Evolutionary conservation across 2,888 invertebrate genomes (phyloP).

Genomic region (Chymomyza caudatula): DNA sequence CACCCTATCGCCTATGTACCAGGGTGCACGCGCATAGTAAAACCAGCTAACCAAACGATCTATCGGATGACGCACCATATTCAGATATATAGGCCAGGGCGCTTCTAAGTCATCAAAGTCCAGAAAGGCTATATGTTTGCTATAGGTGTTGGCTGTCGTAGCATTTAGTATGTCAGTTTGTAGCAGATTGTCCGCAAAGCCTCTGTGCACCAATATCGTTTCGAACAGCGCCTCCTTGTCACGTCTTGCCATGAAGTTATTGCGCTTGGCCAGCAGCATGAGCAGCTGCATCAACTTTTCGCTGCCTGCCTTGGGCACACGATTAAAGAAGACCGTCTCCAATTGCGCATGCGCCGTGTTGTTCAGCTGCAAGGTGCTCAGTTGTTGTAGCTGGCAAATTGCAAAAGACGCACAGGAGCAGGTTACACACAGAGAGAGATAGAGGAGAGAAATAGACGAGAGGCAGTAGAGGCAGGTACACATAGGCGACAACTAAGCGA

Average conservation of each 20-base stretch:
- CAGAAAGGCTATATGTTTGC: constrained; percentile 92
- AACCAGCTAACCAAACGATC: constrained; percentile 94
- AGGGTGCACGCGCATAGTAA: constrained; percentile 91
- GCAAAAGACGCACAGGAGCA: constrained; percentile 51
- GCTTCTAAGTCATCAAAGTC: constrained; percentile 87
- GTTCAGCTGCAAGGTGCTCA: constrained; percentile 58
- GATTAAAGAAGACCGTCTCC: constrained; percentile 90
- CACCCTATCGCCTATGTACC: constrained; percentile 90
- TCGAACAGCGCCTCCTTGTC: constrained; percentile 85
- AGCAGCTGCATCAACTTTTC: constrained; percentile 92
- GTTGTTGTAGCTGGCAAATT: constrained; percentile 55
- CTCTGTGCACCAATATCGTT: constrained; percentile 80
- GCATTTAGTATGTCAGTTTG: constrained; percentile 86
- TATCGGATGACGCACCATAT: constrained; percentile 91
- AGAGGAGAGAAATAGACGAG: background rate
- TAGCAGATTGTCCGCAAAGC: constrained; percentile 86
- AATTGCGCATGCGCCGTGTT: constrained; percentile 76
- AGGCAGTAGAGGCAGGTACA: background rate
- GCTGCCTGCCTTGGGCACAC: constrained; percentile 93
- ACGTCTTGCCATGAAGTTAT: constrained; percentile 86
- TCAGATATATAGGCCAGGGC: constrained; percentile 91
- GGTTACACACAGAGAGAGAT: background rate
- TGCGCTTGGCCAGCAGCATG: constrained; percentile 82
- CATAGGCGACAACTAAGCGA: background rate
- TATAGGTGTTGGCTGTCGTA: constrained; percentile 83